Evolutionary conservation across 1,140 invertebrate genomes (phyloP), one percentile per base, ranked within the genome.

Genomic region (Pygmarrhopalites habei): DNA sequence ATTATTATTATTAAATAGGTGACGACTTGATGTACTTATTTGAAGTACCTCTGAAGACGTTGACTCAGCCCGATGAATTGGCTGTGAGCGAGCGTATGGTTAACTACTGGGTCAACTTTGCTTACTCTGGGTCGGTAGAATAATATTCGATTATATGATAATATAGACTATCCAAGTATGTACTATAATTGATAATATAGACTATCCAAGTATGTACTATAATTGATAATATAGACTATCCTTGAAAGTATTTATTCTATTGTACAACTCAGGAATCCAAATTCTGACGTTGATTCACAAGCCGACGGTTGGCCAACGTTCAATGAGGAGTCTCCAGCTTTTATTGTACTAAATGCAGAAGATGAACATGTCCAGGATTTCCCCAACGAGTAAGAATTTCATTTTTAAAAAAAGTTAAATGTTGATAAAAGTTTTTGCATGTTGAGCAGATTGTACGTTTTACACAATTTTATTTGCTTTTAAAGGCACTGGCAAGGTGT

Each of bases 11-110:
- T n/a, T n/a, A n/a, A n/a, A 35, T 35, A 35, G 32, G 62, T 17
- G 70, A 72, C 44, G 72, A 72, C 41, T 21, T 72, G 12, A 49
- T 71, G 10, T 72, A 72, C 39, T 29, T 72, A 19, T 72, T 70
- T 39, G 12, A 49, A 0, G n/a, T 66, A 14, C 39, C 66, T 21
- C 43, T 57, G 14, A 19, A 41, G 2, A 23, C 26, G 7, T 41
- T 70, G 17, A 12, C n/a, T 35, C 64, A 64, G 19, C 28, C 39
- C 1, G 62, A 55, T 0, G 72, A 72, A 21, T 26, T 26, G 12
- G 53, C 32, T 1, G 39, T 72, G 1, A 65, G 58, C 21, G 30
- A 61, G 7, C 35, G 63, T 43, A 63, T 72, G 39, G 32, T 72
- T 1, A 51, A 70, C 43, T 67, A 67, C 30, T 64, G 61, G 53